These are phyloP conservation scores for Brachionus manjavacas DNA, from an alignment of 1,140 invertebrate species.

Conservation along the genomic window DNA sequence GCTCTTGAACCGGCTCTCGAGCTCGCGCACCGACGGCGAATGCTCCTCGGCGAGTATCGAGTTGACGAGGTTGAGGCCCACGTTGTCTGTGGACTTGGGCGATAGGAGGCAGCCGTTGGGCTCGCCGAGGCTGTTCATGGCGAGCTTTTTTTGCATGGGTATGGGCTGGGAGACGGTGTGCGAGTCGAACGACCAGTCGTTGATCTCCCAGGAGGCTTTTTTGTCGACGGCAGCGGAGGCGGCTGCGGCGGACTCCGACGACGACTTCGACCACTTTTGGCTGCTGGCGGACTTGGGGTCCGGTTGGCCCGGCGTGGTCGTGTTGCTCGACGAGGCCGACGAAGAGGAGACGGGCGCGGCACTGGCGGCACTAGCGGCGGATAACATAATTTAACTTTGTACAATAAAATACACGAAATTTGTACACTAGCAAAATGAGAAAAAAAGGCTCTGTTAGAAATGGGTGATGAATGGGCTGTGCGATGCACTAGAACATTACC, in stretches of 20 bases:
- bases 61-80: conserved; percentile 32
- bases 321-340: not conserved
- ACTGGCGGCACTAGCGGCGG: not conserved
- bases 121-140: not conserved
- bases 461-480: too few species aligned
- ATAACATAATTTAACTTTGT: conserved; percentile 31
- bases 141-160: conserved; percentile 22
- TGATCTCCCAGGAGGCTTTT: not conserved
- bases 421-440: not conserved
- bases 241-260: too few species aligned
- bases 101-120: conserved; percentile 12
- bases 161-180: conserved; percentile 36
- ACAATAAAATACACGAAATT: conserved; percentile 31
- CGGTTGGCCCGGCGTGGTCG: not conserved
- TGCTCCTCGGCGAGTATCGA: conserved; percentile 30
- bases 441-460: not conserved
- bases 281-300: not conserved
- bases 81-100: conserved; percentile 33
- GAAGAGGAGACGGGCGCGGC: not conserved
- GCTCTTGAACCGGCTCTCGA: not conserved
- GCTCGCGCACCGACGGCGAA: conserved; percentile 31
- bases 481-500: not conserved
- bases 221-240: not conserved
- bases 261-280: not conserved
- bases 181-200: conserved; percentile 21